These are phyloP conservation scores for Leptarthrus brevirostris DNA, from an alignment of 2,888 invertebrate species.

Conservation along the genomic window DNA sequence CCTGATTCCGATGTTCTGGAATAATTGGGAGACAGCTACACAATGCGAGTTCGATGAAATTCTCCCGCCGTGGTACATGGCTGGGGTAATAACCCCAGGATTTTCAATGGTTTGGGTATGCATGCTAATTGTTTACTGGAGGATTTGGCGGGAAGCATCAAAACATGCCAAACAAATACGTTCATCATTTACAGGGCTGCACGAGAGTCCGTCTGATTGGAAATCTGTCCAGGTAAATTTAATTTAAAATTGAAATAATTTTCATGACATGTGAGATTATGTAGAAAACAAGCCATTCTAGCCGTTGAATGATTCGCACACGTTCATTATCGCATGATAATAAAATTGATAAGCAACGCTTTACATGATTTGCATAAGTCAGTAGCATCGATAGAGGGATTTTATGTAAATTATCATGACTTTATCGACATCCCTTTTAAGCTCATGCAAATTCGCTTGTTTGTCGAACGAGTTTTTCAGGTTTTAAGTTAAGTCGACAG, in stretches of 20 bases:
- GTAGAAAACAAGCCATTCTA: too few species aligned
- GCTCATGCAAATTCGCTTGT: too few species aligned
- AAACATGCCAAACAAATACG: slow-evolving; percentile 78
- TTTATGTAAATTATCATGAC: background rate
- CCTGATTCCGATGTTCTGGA: slow-evolving; percentile 81
- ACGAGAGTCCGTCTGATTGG: slow-evolving; percentile 74
- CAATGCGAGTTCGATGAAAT: slow-evolving; percentile 79
- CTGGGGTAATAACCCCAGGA: slow-evolving; percentile 74
- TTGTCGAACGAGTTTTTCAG: too few species aligned
- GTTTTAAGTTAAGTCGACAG: too few species aligned
- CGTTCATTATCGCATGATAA: background rate
- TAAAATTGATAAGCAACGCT: background rate
- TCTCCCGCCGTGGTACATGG: slow-evolving; percentile 67
- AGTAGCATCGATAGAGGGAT: background rate
- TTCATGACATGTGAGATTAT: too few species aligned
- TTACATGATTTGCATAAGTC: background rate
- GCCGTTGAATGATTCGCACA: too few species aligned
- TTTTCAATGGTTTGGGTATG: slow-evolving; percentile 80
- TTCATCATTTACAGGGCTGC: slow-evolving; percentile 70
- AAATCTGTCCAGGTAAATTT: slow-evolving; percentile 78
- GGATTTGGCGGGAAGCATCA: slow-evolving; percentile 82
- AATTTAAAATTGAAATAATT: slow-evolving; percentile 30
- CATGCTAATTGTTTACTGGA: slow-evolving; percentile 80
- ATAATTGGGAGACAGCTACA: slow-evolving; percentile 74
- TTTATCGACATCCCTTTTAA: too few species aligned